A percentile compares a stretch with the other conserved stretches of the same genome.
Evolutionary conservation across 2,113 vertebrate species (phyloP).

Genomic region (Malaclemys terrapin): DNA sequence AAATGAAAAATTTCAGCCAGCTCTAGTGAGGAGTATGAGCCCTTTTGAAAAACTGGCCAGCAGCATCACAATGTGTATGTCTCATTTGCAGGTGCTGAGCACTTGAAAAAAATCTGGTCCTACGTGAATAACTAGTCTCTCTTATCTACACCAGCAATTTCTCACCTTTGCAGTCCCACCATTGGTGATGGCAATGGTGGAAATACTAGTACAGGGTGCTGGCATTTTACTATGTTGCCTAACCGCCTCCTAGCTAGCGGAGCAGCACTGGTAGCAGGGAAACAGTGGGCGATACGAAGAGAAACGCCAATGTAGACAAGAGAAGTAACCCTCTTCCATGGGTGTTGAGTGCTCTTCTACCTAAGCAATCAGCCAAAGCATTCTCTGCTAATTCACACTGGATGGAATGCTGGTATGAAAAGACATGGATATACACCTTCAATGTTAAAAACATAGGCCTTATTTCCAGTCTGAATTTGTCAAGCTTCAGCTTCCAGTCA

Average conservation of each 20-base stretch:
- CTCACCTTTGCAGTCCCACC: not conserved
- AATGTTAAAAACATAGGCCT: not conserved
- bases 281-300: not conserved
- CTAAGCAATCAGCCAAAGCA: not conserved
- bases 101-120: not conserved
- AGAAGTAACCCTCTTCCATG: not conserved
- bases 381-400: not conserved
- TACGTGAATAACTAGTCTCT: not conserved
- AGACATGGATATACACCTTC: not conserved
- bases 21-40: not conserved
- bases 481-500: too few relatives aligned
- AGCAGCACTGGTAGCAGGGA: not conserved
- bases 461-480: slow-evolving; percentile 19
- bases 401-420: not conserved
- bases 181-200: not conserved
- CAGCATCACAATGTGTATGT: not conserved
- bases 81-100: not conserved
- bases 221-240: not conserved
- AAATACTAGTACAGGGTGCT: not conserved
- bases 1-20: not conserved
- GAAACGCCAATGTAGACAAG: not conserved
- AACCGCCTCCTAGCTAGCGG: not conserved
- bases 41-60: not conserved
- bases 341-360: not conserved
- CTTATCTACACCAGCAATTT: not conserved